phyloP scores from a whole-genome alignment of 2,797 vertebrate species.

The Lutra lutra region DNA sequence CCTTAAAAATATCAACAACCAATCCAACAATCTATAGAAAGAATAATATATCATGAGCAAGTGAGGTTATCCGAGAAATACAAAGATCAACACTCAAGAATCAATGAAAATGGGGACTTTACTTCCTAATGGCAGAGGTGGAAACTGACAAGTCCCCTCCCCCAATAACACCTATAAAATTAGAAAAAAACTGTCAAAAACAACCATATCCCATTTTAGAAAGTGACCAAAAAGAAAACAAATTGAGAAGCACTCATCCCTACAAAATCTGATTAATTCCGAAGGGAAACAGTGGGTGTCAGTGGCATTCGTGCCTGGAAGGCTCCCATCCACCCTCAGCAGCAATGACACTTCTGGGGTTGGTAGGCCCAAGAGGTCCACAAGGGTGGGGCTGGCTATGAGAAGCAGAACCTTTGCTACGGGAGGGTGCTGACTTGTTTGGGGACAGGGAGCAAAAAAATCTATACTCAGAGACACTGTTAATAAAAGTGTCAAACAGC shows the following conservation, averaged over 20 bases:
- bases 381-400: background rate
- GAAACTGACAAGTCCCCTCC: background rate
- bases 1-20: background rate
- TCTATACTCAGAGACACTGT: background rate
- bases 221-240: background rate
- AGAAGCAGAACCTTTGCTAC: background rate
- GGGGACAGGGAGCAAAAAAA: background rate
- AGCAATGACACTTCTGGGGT: background rate
- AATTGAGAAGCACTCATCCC: background rate
- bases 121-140: background rate
- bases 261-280: background rate
- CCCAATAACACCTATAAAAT: background rate
- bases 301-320: background rate
- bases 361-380: too few relatives aligned
- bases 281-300: background rate
- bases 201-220: background rate
- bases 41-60: background rate
- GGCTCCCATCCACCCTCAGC: background rate
- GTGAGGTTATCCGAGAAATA: background rate
- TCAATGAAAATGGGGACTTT: background rate
- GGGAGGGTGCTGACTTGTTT: background rate
- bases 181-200: constrained; percentile 7
- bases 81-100: background rate
- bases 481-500: background rate
- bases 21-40: background rate